Conservation (phyloP, 2,888 invertebrate species). For the Ichneumon xanthorius region DNA sequence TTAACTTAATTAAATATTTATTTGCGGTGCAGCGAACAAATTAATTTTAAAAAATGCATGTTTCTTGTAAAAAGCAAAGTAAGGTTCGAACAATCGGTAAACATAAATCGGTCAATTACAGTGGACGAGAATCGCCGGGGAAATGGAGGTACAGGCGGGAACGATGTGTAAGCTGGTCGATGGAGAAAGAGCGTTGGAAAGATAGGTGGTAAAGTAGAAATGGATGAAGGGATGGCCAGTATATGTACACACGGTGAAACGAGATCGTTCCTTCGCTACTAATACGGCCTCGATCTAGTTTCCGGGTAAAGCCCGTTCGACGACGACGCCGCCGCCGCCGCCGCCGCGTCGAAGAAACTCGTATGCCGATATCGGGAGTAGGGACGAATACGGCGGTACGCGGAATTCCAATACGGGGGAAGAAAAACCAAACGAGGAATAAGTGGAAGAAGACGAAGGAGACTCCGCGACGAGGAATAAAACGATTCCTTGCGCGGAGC, state of each 20-base stretch:
- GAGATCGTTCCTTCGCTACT: conserved; percentile 55
- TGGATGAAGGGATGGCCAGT: conserved; percentile 25
- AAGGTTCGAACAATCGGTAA: not conserved
- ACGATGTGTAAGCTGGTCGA: conserved; percentile 18
- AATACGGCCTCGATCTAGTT: conserved; percentile 66
- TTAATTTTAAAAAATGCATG: not conserved
- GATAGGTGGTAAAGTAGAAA: conserved; percentile 34
- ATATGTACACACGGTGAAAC: conserved; percentile 29
- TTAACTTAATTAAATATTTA: no score
- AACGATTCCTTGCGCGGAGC: conserved; percentile 58
- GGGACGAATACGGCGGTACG: conserved; percentile 27
- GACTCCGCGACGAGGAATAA: conserved; percentile 71
- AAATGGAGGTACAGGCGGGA: conserved; percentile 35
- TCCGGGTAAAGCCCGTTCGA: conserved; percentile 63
- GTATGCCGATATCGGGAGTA: conserved; percentile 41
- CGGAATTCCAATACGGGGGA: conserved; percentile 47
- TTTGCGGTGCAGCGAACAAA: no score
- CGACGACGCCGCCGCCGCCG: conserved; percentile 38
- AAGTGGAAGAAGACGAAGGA: conserved; percentile 71
- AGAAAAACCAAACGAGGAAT: conserved; percentile 38
- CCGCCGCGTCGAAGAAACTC: conserved; percentile 34
- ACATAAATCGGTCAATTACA: not conserved
- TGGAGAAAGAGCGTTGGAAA: conserved; percentile 32
- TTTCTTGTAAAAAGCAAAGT: not conserved
- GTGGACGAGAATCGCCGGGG: conserved; percentile 45